Evolutionary conservation across 2,888 invertebrate genomes (phyloP), one percentile per base, ranked within the genome.

Genomic region (Tillus elongatus): DNA sequence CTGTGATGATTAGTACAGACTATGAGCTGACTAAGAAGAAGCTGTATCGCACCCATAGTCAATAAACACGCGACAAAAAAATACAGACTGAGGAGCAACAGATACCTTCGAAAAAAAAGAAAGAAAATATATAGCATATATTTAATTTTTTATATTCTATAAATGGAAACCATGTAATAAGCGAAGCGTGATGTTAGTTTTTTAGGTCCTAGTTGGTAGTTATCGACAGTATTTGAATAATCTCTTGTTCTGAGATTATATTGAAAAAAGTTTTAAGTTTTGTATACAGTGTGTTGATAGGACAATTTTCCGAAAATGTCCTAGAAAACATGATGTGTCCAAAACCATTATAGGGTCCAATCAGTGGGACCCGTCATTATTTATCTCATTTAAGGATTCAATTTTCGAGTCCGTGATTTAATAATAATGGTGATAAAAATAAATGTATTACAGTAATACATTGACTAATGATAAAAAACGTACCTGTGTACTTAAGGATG

Each of bases 11-110:
- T 65, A 85, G 87, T 70, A 81, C 82, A 55, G 83, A 82, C 62
- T 91, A 86, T 72, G 80, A 80, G 62, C 72, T 91, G 69, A 83
- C 82, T 62, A 91, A 90, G 73, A 87, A 87, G 69, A 90, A 90
- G 70, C 71, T 91, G 52, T 91, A 89, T 74, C 74, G 87, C 58
- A 30, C 37, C 10, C 31, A 37, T 39, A 29, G 33, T 30, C 29
- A 40, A 38, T 36, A 30, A 37, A 40, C 35, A n/a, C n/a, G n/a
- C n/a, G n/a, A n/a, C n/a, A n/a, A n/a, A 40, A 38, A 29, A 40
- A 50, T 41, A 53, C 32, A 36, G 52, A 53, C 51, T 47, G 47
- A 49, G 42, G 27, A 11, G 2, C 14, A n/a, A 44, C 14, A 46
- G 44, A n/a, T n/a, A n/a, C n/a, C n/a, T n/a, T 37, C 39, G 42